Conservation (phyloP, 2,888 invertebrate species). For the Fissipunctia ypsillon region DNA sequence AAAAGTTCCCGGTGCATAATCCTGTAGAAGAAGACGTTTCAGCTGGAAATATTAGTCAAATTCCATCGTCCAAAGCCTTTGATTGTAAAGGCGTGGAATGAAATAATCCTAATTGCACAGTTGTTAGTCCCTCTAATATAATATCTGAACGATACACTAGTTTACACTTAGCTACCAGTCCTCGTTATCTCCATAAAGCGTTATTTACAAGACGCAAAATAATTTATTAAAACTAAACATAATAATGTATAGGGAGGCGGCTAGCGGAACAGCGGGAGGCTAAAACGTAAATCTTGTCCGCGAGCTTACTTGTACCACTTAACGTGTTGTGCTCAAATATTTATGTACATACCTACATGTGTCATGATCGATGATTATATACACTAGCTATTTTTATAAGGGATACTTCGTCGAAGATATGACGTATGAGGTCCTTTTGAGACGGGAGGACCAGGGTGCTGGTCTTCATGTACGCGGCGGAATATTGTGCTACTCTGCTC, state of each 20-base stretch:
- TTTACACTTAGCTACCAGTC: constrained; percentile 57
- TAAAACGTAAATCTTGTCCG: constrained; percentile 83
- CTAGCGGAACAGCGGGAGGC: constrained; percentile 77
- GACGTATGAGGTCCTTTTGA: not conserved
- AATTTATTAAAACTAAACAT: constrained; percentile 67
- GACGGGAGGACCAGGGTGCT: not conserved
- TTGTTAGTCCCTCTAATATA: constrained; percentile 32
- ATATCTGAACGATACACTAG: constrained; percentile 45
- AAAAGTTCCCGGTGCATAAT: not conserved
- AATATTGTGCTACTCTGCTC: not conserved
- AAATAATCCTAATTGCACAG: constrained; percentile 27
- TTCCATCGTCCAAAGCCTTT: not conserved
- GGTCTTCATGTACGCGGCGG: not conserved
- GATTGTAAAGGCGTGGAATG: constrained; percentile 17
- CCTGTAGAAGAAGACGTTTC: not conserved
- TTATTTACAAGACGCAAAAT: constrained; percentile 63
- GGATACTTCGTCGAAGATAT: not conserved
- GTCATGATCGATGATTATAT: constrained; percentile 51
- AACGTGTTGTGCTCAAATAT: constrained; percentile 55
- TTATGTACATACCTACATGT: constrained; percentile 48
- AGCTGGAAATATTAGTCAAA: not conserved
- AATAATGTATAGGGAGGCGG: constrained; percentile 66
- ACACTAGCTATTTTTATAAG: constrained; percentile 16
- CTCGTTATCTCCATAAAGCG: constrained; percentile 56
- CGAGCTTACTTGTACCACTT: constrained; percentile 68